These are phyloP conservation scores for Danaus chrysippus DNA, from an alignment of 2,888 invertebrate species.

Conservation along the genomic window DNA sequence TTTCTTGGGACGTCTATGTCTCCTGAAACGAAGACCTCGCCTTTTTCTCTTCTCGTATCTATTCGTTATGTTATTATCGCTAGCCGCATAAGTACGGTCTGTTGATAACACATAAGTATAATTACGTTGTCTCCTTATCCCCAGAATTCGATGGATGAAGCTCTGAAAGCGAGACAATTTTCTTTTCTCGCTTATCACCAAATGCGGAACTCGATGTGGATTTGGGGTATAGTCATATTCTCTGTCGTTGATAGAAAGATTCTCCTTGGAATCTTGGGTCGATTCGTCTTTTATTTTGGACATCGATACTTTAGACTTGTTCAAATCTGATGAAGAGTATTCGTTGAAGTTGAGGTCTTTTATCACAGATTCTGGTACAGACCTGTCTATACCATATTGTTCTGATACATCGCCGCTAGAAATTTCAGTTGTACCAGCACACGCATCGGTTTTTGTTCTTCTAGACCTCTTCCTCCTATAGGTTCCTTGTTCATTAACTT, in stretches of 20 bases:
- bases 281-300: slow-evolving; percentile 31
- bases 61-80: slow-evolving; percentile 54
- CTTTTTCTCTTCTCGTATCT: slow-evolving; percentile 43
- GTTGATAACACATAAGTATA: slow-evolving; percentile 38
- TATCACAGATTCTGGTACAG: slow-evolving; percentile 45
- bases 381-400: slow-evolving; percentile 29
- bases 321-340: slow-evolving; percentile 43
- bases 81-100: slow-evolving; percentile 50
- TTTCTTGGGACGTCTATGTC: slow-evolving; percentile 51
- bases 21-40: slow-evolving; percentile 46
- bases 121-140: slow-evolving; percentile 45
- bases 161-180: slow-evolving; percentile 58
- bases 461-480: slow-evolving; percentile 50
- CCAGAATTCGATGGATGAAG: slow-evolving; percentile 60
- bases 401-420: slow-evolving; percentile 44
- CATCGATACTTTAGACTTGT: slow-evolving; percentile 33
- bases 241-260: slow-evolving; percentile 34
- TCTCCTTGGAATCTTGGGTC: slow-evolving; percentile 42
- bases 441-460: slow-evolving; percentile 60
- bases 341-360: slow-evolving; percentile 47
- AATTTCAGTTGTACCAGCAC: slow-evolving; percentile 52
- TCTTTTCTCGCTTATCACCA: slow-evolving; percentile 42
- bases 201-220: slow-evolving; percentile 39
- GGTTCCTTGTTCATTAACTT: slow-evolving; percentile 24
- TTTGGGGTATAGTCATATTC: slow-evolving; percentile 29